Percentiles rank a stretch among this genome's conserved stretches.
Conservation (phyloP, 2,797 vertebrate species). For the Chrosomus eos region DNA sequence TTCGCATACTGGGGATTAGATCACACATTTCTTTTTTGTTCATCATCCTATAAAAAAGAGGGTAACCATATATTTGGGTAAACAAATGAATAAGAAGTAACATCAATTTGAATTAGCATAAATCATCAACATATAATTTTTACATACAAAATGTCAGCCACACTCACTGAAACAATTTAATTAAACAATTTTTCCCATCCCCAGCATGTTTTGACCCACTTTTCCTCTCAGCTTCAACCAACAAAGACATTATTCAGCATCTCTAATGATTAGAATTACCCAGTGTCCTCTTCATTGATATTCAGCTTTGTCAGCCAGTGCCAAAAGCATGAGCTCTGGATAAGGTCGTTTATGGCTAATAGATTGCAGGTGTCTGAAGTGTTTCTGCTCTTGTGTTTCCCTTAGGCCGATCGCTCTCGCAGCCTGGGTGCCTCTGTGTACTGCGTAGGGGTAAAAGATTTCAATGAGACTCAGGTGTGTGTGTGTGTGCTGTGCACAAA, state of each 20-base stretch:
- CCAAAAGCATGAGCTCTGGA: not conserved
- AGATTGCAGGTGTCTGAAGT: slow-evolving; percentile 23
- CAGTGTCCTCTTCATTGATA: not conserved
- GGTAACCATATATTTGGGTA: not conserved
- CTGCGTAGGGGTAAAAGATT: slow-evolving; percentile 98
- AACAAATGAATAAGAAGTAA: not conserved
- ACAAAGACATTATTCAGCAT: slow-evolving; percentile 6
- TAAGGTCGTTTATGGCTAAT: slow-evolving; percentile 55
- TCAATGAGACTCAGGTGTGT: slow-evolving; percentile 97
- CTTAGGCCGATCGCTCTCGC: slow-evolving; percentile 93
- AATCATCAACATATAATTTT: not conserved
- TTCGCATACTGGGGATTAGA: not conserved
- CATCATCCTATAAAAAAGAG: not conserved
- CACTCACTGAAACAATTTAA: not conserved
- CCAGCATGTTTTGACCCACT: not conserved
- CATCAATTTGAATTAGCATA: not conserved
- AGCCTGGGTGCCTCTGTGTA: slow-evolving; percentile 95
- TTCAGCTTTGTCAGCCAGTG: not conserved
- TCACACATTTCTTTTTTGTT: not conserved
- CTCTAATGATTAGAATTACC: slow-evolving; percentile 2
- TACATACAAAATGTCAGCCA: not conserved
- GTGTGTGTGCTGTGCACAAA: not conserved
- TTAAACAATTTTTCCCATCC: not conserved
- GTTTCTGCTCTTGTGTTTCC: slow-evolving; percentile 22
- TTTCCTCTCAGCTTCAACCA: not conserved